These are phyloP conservation scores for Criorhina ranunculi DNA, from an alignment of 2,888 invertebrate genomes.

Conservation along the genomic window DNA sequence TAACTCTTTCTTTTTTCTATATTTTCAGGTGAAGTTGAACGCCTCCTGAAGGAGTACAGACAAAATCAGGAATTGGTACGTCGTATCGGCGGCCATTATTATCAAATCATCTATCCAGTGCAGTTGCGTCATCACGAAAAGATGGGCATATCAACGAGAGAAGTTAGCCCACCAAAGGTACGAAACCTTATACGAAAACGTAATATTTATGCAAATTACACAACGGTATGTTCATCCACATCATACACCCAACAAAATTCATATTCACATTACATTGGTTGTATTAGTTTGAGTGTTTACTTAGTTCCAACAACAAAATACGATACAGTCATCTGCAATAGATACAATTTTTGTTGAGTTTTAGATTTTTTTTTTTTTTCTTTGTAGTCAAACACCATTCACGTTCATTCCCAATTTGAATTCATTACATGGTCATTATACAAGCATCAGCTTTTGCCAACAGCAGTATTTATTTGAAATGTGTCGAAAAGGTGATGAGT, in stretches of 20 bases:
- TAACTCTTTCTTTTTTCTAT: slow-evolving; percentile 84
- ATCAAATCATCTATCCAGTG: slow-evolving; percentile 97
- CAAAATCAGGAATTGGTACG: slow-evolving; percentile 96
- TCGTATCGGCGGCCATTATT: slow-evolving; percentile 95
- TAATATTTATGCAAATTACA: slow-evolving; percentile 84
- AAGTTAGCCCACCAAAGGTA: slow-evolving; percentile 95
- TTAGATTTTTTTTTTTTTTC: slow-evolving; percentile 14
- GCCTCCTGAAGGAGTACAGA: slow-evolving; percentile 94
- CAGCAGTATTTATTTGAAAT: too few species aligned
- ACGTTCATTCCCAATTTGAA: neutral
- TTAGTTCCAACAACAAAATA: slow-evolving; percentile 29
- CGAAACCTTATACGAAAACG: slow-evolving; percentile 85
- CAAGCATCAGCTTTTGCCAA: too few species aligned
- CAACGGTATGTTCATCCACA: slow-evolving; percentile 85
- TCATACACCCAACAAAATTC: slow-evolving; percentile 67
- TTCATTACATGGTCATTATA: too few species aligned
- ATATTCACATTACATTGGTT: slow-evolving; percentile 55
- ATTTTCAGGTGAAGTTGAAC: slow-evolving; percentile 93
- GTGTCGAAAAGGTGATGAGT: too few species aligned
- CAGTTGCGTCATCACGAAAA: slow-evolving; percentile 97
- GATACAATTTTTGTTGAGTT: neutral
- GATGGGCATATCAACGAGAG: slow-evolving; percentile 97
- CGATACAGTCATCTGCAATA: slow-evolving; percentile 50
- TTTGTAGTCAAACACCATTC: neutral
- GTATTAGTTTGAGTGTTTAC: neutral